Base-by-base conservation (phyloP, 2,797 vertebrate species). In the Catamblyrhynchus diadema region DNA sequence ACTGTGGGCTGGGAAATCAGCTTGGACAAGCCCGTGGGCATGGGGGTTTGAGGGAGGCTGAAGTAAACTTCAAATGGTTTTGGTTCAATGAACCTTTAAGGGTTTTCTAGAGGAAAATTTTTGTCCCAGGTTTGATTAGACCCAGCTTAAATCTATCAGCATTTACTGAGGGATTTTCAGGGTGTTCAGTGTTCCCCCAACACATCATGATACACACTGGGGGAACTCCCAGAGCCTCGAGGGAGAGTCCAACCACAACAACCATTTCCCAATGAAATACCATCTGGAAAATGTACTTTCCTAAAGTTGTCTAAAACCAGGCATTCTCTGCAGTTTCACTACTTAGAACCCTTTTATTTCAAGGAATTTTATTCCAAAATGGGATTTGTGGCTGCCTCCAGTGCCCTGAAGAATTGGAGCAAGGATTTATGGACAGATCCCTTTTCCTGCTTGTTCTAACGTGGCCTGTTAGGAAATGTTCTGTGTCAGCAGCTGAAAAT, bases 1-100 rank as follows among this genome's bases (percentile, higher is more conserved):
- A 17, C 41, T 41, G 16, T 41, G 4, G 8, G 16, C 23, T 14
- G 81, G 37, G 79, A 9, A 18, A 15, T 3, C 13, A 0, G 8
- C 57, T 24, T 3, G 35, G 56, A 1, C 41, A 28, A 5, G 39
- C 44, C 37, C 2, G 0, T 0, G 6, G 0, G 2, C 2, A 2
- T 0, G 30, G 2, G 3, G 0, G 1, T 17, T n/a, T 7, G 2
- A 28, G 79, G 56, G 71, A 30, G 32, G 16, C 14, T 64, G 41
- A 21, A 4, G 41, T 4, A 3, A 25, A 6, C 12, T 9, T 5
- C 1, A 28, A 6, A 2, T 20, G 42, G 24, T 12, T 71, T 66
- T 6, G 59, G 8, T 72, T 32, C 25, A 79, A 42, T 39, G 30
- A 9, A 12, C 17, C 0, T 51, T 57, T 2, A 12, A 18, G 4